Evolutionary conservation across 2,888 invertebrate species (phyloP), one percentile per base, ranked within the genome.

Genomic region (Blastobasis adustella): DNA sequence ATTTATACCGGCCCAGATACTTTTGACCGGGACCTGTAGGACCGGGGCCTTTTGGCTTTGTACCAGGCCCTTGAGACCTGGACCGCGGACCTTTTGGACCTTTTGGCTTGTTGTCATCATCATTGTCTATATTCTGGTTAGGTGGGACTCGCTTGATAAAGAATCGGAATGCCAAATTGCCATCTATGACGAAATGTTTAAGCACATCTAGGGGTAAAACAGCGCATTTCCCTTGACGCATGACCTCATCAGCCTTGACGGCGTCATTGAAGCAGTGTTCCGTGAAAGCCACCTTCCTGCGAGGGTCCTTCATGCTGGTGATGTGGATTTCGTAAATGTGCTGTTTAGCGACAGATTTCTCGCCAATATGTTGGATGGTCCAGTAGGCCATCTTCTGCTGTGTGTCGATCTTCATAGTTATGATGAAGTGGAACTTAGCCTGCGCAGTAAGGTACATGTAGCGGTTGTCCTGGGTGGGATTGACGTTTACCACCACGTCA

Each of bases 241-340:
- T 80, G 4, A 87, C 69, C 54, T 84, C 82, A 47, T 85, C 82
- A 9, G 76, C 67, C 54, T 80, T 79, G 9, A 78, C 61, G 5
- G 75, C 63, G 55, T 87, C 85, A 58, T 77, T 84, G 54, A 73
- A 81, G 58, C 87, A 87, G 55, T 82, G 75, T 52, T 87, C 87
- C 4, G 63, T 73, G 56, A 76, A 87, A 9, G 71, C 70, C 0
- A 72, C 73, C 58, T 80, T 81, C 6, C 82, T 71, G 42, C 79
- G 68, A 5, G 61, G 46, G 49, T 83, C 80, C 56, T 74, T 72
- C 54, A 74, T 76, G 62, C 84, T 84, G 7, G 60, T 66, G 0
- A 87, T 58, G 42, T 82, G 78, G 54, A 87, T 76, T 60, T 85
- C 86, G 56, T 80, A 87, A 44, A 84, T 62, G 53, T 82, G 76